Percentiles rank a stretch among this genome's conserved stretches.
phyloP scores from a whole-genome alignment of 2,113 vertebrate genomes.

The Myodes glareolus region DNA sequence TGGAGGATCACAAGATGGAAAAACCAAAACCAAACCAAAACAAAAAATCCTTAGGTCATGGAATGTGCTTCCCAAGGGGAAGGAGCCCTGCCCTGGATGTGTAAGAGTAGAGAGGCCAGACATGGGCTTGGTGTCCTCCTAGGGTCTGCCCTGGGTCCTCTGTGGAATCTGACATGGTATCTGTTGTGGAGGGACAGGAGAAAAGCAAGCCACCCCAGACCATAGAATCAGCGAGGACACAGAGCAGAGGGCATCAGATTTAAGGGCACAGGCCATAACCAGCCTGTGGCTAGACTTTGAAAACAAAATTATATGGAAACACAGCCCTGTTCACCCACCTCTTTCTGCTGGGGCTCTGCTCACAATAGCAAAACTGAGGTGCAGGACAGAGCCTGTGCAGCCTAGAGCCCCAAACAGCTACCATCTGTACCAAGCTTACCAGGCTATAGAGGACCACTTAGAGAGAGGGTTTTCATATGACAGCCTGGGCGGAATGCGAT shows the following conservation, averaged over 20 bases:
- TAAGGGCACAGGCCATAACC: background rate
- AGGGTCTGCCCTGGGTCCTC: background rate
- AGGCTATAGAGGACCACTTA: background rate
- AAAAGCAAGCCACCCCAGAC: background rate
- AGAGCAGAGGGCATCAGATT: background rate
- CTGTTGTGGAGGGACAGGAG: background rate
- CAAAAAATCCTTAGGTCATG: background rate
- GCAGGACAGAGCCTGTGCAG: background rate
- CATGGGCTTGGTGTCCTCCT: background rate
- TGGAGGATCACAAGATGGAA: background rate
- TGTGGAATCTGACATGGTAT: background rate
- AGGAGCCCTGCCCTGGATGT: background rate
- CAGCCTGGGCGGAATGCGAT: background rate
- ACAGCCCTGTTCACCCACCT: background rate
- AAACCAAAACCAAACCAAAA: background rate
- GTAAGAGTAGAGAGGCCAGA: background rate
- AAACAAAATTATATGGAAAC: background rate
- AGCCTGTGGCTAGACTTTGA: background rate
- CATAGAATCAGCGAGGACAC: background rate
- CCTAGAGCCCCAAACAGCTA: background rate
- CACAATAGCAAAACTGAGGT: background rate
- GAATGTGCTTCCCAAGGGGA: background rate
- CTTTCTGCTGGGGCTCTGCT: background rate
- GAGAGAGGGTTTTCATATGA: background rate
- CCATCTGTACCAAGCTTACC: background rate